phyloP scores from a whole-genome alignment of 2,113 vertebrate species.

The Piaya cayana region DNA sequence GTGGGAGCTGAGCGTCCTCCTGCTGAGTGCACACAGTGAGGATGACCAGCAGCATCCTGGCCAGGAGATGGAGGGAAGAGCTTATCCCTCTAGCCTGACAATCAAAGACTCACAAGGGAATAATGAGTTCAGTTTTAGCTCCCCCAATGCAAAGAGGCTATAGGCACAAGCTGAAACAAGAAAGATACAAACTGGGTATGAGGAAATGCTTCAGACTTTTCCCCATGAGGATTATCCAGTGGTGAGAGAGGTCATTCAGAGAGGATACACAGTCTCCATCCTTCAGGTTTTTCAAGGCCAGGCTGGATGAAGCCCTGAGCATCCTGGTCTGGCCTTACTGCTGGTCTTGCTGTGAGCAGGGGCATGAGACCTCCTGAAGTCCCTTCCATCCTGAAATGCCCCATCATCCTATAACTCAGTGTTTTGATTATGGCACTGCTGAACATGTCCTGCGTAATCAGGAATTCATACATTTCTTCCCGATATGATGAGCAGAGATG shows the following conservation, averaged over 20 bases:
- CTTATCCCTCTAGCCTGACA: not conserved
- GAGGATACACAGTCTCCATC: not conserved
- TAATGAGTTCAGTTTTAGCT: accelerated
- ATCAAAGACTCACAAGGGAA: accelerated
- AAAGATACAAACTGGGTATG: not conserved
- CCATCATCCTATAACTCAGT: not conserved
- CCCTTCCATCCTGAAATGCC: not conserved
- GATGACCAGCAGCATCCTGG: not conserved
- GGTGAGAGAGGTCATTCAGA: not conserved
- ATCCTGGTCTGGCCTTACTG: not conserved
- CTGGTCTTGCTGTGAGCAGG: not conserved
- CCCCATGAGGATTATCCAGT: accelerated
- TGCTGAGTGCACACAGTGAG: accelerated
- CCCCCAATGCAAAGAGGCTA: not conserved
- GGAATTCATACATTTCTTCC: not conserved
- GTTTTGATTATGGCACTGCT: not conserved
- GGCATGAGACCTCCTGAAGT: accelerated
- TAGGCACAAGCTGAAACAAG: accelerated
- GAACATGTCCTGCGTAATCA: not conserved
- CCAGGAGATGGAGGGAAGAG: not conserved
- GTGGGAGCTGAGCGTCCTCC: accelerated
- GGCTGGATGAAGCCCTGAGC: not conserved
- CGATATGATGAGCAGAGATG: not conserved
- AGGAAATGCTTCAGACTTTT: not conserved
- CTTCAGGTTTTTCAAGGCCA: not conserved